Base-by-base conservation (phyloP, 2,888 invertebrate species). In the Cremastinae sp. region DNA sequence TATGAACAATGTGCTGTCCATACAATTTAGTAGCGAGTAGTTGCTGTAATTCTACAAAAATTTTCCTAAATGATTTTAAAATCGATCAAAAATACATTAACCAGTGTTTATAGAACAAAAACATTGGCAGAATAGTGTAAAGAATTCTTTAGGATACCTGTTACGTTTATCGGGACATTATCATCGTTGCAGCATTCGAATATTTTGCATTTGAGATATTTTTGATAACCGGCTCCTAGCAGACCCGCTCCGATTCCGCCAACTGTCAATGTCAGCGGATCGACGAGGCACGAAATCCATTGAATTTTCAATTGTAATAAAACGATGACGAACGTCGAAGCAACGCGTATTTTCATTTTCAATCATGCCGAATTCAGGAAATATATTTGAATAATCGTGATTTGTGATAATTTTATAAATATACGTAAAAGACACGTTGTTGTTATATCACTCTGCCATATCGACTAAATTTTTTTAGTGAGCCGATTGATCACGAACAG, bases 1-100 rank as follows among this genome's bases (percentile, higher is more conserved):
- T 92, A 81, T 91, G 90, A 0, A 95, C 96, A 82, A 98, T 91
- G 80, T 97, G 97, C 86, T 98, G 98, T 0, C 96, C 96, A 90
- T 92, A 95, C 71, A 96, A 90, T 16, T 55, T 56, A 0, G 64
- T 45, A 8, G 62, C 69, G 0, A 74, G 45, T n/a, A 58, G 49
- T 18, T 58, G 51, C 53, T 74, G 69, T 9, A 74, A 28, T 12
- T 74, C 74, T 74, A 16, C 1, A 59, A 45, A 35, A 4, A 35
- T 45, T 22, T 12, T 18, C 43, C 43, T 20, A n/a, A 18, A 14
- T 3, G n/a, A 41, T 16, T 18, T 56, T 56, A 7, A 5, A 4
- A 9, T 41, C 1, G 3, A 56, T 12, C 8, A 39, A 5, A 18
- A 37, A 39, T 18, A 56, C 3, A 3, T 37, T 1, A 3, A 4